Conservation (phyloP, 2,888 invertebrate species). For the Osmoderma eremita region DNA sequence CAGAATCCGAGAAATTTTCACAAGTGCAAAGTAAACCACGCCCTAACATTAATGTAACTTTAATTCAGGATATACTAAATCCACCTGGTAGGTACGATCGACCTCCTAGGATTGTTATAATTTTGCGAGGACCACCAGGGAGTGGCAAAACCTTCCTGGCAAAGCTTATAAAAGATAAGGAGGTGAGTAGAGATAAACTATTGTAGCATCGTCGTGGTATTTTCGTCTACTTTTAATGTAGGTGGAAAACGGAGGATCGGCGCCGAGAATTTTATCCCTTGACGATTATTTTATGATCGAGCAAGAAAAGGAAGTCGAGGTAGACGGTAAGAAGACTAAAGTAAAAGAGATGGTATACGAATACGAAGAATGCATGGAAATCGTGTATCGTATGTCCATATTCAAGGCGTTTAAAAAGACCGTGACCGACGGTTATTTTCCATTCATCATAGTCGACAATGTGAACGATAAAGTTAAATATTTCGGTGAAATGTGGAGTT, state of each 20-base stretch:
- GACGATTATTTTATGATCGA: constrained; percentile 97
- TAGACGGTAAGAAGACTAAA: constrained; percentile 77
- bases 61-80: constrained; percentile 85
- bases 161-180: constrained; percentile 84
- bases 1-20: constrained; percentile 7
- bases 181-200: constrained; percentile 66
- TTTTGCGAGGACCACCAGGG: constrained; percentile 92
- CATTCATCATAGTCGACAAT: constrained; percentile 92
- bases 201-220: not conserved
- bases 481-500: constrained; percentile 90
- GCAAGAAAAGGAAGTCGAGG: constrained; percentile 76
- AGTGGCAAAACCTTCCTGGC: constrained; percentile 94
- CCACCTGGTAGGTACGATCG: constrained; percentile 83
- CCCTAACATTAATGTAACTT: constrained; percentile 62
- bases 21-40: constrained; percentile 11
- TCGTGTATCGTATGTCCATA: constrained; percentile 81
- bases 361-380: constrained; percentile 86
- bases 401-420: constrained; percentile 92
- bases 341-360: constrained; percentile 85
- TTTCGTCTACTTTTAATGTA: constrained; percentile 45
- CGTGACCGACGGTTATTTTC: constrained; percentile 88
- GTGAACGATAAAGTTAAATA: constrained; percentile 84
- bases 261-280: constrained; percentile 91
- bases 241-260: constrained; percentile 85
- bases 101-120: constrained; percentile 83